Percentiles rank a stretch among this genome's conserved stretches.
Evolutionary conservation across 1,140 invertebrate species (phyloP).

Genomic region (Prorops nasuta): DNA sequence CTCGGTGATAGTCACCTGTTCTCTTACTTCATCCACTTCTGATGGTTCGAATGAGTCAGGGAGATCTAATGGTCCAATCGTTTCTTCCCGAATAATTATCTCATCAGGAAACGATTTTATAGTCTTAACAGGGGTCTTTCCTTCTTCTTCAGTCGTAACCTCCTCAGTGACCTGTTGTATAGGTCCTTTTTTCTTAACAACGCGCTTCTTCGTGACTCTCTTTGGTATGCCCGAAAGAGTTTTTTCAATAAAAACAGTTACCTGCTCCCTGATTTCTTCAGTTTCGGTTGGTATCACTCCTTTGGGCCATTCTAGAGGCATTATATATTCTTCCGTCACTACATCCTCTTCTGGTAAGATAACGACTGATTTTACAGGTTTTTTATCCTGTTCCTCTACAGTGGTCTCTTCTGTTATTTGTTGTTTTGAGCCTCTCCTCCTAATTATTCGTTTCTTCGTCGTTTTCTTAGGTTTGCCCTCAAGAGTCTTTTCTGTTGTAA

Average conservation of each 20-base stretch:
- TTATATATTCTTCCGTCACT: no score
- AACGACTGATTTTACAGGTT: constrained; percentile 38
- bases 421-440: constrained; percentile 45
- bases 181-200: constrained; percentile 15
- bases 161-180: constrained; percentile 30
- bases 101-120: constrained; percentile 19
- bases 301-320: no score
- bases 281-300: neutral
- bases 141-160: constrained; percentile 28
- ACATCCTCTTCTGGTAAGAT: constrained; percentile 16
- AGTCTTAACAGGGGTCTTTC: constrained; percentile 14
- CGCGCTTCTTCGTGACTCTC: constrained; percentile 12
- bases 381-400: constrained; percentile 53
- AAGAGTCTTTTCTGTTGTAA: constrained; percentile 13
- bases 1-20: constrained; percentile 52
- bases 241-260: constrained; percentile 8
- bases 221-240: constrained; percentile 2
- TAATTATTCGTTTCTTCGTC: constrained; percentile 17
- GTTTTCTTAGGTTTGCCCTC: constrained; percentile 42
- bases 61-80: neutral
- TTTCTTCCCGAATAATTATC: no score
- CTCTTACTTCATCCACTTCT: constrained; percentile 42
- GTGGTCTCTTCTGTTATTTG: constrained; percentile 56
- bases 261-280: constrained; percentile 14
- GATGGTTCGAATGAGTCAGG: constrained; percentile 1